Evolutionary conservation across 2,797 vertebrate species (phyloP).

Genomic region (Cyprinodon diabolis): DNA sequence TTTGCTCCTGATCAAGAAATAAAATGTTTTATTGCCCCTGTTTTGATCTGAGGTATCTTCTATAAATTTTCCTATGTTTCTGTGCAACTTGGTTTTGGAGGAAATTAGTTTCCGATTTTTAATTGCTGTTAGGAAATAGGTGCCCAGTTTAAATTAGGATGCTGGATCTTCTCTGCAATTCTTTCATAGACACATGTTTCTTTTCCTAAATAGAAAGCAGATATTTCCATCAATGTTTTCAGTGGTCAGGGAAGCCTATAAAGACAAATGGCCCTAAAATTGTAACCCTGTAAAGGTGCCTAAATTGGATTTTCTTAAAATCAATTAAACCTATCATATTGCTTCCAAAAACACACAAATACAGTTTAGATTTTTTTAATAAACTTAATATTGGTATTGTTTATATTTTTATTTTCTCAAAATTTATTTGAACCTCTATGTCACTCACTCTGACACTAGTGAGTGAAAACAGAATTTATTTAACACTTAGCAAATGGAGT

Average conservation of each 20-base stretch:
- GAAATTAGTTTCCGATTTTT: neutral
- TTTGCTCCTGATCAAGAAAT: slow-evolving; percentile 2
- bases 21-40: slow-evolving; percentile 14
- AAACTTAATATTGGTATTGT: too few species aligned
- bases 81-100: neutral
- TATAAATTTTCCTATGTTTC: neutral
- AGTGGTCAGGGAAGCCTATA: neutral
- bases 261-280: neutral
- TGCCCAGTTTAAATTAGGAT: neutral
- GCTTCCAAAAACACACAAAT: neutral
- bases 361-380: too few species aligned
- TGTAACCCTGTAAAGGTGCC: neutral
- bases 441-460: too few species aligned
- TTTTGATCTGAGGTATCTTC: neutral
- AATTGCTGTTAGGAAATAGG: neutral
- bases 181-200: neutral
- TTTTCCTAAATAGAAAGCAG: neutral
- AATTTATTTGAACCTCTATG: too few species aligned
- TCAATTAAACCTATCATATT: neutral
- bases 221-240: neutral
- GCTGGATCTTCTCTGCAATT: neutral
- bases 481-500: too few species aligned
- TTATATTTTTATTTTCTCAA: too few species aligned
- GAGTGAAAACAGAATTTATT: too few species aligned
- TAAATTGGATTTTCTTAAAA: neutral